A percentile compares a stretch with the other conserved stretches of the same genome.
phyloP scores from a whole-genome alignment of 53 echinoderm and acorn worm genomes.

The Patiria pectinifera region DNA sequence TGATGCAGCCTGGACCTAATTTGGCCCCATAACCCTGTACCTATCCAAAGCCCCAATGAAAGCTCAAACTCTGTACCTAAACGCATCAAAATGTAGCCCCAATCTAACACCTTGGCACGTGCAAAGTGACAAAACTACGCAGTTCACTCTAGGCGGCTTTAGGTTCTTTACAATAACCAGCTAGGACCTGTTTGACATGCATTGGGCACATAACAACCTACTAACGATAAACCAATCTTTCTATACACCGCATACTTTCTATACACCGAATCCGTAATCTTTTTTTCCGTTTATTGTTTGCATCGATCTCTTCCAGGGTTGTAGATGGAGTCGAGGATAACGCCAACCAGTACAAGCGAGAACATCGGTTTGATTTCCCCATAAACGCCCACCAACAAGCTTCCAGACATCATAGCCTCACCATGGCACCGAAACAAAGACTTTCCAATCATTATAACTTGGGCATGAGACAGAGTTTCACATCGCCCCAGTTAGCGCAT shows the following conservation, averaged over 20 bases:
- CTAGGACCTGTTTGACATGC: too few species aligned
- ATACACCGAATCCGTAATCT: background rate
- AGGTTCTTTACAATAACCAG: too few species aligned
- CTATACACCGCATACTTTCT: background rate
- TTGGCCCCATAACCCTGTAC: too few species aligned
- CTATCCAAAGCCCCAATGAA: too few species aligned
- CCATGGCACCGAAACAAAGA: conserved; percentile 75
- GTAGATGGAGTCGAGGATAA: conserved; percentile 93
- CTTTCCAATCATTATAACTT: conserved; percentile 59
- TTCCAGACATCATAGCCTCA: conserved; percentile 81
- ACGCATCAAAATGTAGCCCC: too few species aligned
- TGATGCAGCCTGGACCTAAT: too few species aligned
- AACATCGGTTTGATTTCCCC: conserved; percentile 78
- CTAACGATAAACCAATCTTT: too few species aligned
- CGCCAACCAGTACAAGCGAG: conserved; percentile 72
- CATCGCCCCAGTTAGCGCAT: conserved; percentile 83
- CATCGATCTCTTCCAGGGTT: conserved; percentile 58
- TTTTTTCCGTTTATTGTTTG: background rate
- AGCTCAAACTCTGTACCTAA: too few species aligned
- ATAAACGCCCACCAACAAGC: conserved; percentile 50
- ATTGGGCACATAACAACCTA: too few species aligned
- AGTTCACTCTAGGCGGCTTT: too few species aligned
- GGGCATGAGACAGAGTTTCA: conserved; percentile 82
- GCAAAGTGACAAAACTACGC: too few species aligned
- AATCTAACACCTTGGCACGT: too few species aligned